phyloP scores from a whole-genome alignment of 1,140 invertebrate species.

The Musca vetustissima region DNA sequence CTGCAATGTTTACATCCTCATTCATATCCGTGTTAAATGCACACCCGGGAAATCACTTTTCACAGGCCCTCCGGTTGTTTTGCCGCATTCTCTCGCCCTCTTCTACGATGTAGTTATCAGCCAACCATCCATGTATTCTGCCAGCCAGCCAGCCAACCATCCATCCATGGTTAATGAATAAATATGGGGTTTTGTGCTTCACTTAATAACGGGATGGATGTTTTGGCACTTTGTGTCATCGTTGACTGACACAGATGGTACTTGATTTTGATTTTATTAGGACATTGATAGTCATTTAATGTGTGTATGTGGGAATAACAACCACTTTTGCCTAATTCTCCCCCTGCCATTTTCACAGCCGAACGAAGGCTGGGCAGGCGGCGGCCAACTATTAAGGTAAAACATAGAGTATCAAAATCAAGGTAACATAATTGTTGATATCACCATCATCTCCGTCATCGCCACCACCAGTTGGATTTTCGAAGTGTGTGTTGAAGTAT shows the following conservation, averaged over 20 bases:
- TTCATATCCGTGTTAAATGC: conserved; percentile 7
- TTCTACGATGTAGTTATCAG: background rate
- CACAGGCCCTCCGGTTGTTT: background rate
- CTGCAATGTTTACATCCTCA: no score
- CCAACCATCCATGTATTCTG: no score
- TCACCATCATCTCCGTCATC: background rate
- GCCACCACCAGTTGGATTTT: background rate
- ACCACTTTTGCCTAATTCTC: no score
- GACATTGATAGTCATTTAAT: background rate
- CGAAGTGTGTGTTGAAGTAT: background rate
- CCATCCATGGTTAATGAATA: no score
- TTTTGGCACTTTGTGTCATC: conserved; percentile 17
- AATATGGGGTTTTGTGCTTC: conserved; percentile 7
- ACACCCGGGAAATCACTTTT: conserved; percentile 15
- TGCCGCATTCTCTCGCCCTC: background rate
- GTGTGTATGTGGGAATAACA: no score
- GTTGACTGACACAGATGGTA: conserved; percentile 2
- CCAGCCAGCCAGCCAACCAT: no score
- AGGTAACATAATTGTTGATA: no score
- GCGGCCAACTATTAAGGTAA: no score
- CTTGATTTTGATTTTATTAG: conserved; percentile 22
- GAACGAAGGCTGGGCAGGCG: no score
- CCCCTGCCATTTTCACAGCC: no score
- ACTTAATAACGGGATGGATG: conserved; percentile 17
- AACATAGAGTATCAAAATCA: no score